Evolutionary conservation across 2,113 vertebrate genomes (phyloP), one percentile per base, ranked within the genome.

Genomic region (Urocitellus parryii): DNA sequence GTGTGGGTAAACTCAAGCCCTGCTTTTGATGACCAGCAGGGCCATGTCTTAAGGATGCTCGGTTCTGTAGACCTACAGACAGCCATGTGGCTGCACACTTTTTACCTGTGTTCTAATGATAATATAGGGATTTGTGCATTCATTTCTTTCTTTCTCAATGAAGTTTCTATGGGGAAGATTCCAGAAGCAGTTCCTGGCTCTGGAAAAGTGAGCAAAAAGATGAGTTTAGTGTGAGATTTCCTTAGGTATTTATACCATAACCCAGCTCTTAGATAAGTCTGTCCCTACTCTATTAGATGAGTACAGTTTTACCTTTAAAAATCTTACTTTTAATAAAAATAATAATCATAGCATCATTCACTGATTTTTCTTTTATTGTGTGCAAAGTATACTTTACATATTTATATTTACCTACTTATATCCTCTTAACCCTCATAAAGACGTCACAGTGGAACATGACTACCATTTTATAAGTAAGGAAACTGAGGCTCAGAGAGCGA

Each of bases 341-440:
- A 74, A 68, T 25, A 74, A 61, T 67, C 45, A 80, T 72, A 68
- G 8, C 18, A 45, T n/a, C 24, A 58, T 17, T 86, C 65, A 25
- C 13, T 92, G n/a, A 74, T 91, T 96, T 92, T 88, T 16, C 12
- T 81, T 89, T 61, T 95, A 17, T 92, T 89, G 89, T 96, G 39
- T 79, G 22, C 58, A 53, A 91, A 72, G 73, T 80, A 2, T 76
- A 56, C 9, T 94, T 91, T 93, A n/a, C 63, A 22, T 53, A n/a
- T 76, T 22, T 17, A 16, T 45, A 24, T n/a, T 51, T 45, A 53
- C 24, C 27, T 86, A 58, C 39, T 32, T 53, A 42, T 0, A 58
- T 83, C 61, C 91, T 81, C 96, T 77, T 53, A 80, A 84, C 24
- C 20, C 25, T 84, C 56, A 68, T 24, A 73, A 67, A 91, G 93